phyloP scores from a whole-genome alignment of 2,797 vertebrate species.

The Cyprinella venusta region DNA sequence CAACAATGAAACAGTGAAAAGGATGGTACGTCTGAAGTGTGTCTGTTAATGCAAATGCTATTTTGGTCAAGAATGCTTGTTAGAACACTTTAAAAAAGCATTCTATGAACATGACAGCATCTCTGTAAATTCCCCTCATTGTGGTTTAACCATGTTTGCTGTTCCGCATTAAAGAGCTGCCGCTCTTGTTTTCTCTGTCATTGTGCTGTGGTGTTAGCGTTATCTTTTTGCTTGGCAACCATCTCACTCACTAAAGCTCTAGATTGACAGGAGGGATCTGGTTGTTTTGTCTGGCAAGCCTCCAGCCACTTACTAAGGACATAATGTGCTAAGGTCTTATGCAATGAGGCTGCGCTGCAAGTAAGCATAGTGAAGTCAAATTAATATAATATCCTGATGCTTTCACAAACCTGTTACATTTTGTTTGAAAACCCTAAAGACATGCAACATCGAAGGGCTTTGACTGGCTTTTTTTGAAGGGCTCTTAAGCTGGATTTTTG shows the following conservation, averaged over 20 bases:
- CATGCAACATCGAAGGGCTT: neutral
- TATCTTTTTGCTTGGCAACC: constrained; percentile 57
- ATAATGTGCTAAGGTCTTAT: constrained; percentile 53
- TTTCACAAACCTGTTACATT: constrained; percentile 17
- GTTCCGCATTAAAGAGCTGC: neutral
- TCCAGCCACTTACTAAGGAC: constrained; percentile 54
- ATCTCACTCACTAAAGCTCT: constrained; percentile 47
- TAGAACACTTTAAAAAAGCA: neutral
- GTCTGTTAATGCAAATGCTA: neutral
- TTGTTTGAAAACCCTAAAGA: constrained; percentile 16
- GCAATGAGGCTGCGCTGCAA: constrained; percentile 18
- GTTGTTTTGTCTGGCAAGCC: constrained; percentile 58
- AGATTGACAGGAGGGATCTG: constrained; percentile 62
- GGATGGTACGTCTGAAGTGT: neutral
- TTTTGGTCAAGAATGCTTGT: constrained; percentile 15
- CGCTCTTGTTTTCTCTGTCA: constrained; percentile 42
- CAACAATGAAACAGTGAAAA: neutral
- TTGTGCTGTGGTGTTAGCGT: constrained; percentile 41
- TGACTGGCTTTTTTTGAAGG: neutral
- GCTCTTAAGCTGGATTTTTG: constrained; percentile 7
- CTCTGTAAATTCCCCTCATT: constrained; percentile 20
- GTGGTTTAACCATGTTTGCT: neutral
- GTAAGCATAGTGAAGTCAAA: neutral
- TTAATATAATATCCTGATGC: neutral
- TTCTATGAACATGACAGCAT: constrained; percentile 5